Percentiles rank a stretch among this genome's conserved stretches.
phyloP scores from a whole-genome alignment of 2,888 invertebrate genomes.

The Netelia virgata region DNA sequence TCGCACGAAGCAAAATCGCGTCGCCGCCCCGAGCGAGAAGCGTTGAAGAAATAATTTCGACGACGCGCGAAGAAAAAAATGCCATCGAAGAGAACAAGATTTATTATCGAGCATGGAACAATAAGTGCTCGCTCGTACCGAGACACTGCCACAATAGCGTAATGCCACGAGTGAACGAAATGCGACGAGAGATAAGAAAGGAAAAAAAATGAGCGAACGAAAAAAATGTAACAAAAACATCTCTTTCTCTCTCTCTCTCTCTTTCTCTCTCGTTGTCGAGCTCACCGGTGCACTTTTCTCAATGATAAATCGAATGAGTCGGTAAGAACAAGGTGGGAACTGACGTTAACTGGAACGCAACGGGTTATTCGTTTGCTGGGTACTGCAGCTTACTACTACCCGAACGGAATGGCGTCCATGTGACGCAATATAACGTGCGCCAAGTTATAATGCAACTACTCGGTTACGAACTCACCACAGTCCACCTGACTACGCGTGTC shows the following conservation, averaged over 20 bases:
- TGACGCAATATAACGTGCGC: slow-evolving; percentile 65
- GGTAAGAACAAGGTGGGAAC: slow-evolving; percentile 30
- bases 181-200: background rate
- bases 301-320: slow-evolving; percentile 20
- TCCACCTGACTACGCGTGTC: slow-evolving; percentile 18
- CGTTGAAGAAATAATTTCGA: background rate
- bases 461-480: slow-evolving; percentile 36
- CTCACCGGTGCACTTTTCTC: background rate
- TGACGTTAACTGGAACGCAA: slow-evolving; percentile 67
- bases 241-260: no score
- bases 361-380: slow-evolving; percentile 52
- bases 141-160: background rate
- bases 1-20: background rate
- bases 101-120: slow-evolving; percentile 1
- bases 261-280: background rate
- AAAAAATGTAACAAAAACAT: background rate
- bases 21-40: background rate
- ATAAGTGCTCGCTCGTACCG: background rate
- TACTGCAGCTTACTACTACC: slow-evolving; percentile 36
- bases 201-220: background rate
- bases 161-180: background rate
- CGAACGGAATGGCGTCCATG: slow-evolving; percentile 59
- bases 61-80: background rate
- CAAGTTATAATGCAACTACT: slow-evolving; percentile 45
- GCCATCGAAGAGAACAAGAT: background rate